Evolutionary conservation across 2,797 vertebrate species (phyloP).

Genomic region (Coccyzus lansbergi): DNA sequence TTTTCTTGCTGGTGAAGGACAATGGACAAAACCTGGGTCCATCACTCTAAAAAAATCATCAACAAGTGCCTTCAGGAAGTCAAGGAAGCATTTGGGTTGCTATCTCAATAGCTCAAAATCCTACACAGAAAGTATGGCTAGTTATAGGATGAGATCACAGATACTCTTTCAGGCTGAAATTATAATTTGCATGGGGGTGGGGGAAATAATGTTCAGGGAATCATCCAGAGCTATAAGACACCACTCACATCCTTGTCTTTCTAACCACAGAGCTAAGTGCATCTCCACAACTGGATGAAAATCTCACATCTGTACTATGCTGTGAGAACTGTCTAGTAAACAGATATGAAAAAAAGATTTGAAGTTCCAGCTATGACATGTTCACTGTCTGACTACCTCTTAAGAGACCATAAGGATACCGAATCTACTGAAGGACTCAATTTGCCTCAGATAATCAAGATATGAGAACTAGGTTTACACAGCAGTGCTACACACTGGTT

Average conservation of each 20-base stretch:
- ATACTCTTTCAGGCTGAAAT: not conserved
- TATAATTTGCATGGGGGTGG: fast-evolving
- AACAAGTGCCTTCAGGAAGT: not conserved
- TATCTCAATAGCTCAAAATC: not conserved
- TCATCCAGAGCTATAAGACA: not conserved
- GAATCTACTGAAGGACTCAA: slow-evolving; percentile 5
- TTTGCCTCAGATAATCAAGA: not conserved
- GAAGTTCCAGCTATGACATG: not conserved
- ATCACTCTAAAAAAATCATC: not conserved
- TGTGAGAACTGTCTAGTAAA: not conserved
- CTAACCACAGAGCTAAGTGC: not conserved
- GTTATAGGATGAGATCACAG: not conserved
- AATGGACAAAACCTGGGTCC: not conserved
- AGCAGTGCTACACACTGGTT: not conserved
- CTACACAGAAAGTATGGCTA: not conserved
- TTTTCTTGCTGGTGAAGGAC: slow-evolving; percentile 35
- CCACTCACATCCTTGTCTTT: not conserved
- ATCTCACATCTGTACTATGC: not conserved
- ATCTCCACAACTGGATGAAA: not conserved
- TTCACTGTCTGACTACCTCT: not conserved
- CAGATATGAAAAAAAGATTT: not conserved
- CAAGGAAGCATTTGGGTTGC: not conserved
- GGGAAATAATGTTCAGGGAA: not conserved
- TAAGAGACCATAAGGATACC: not conserved
- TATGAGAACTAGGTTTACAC: not conserved